Percentiles rank a stretch among this genome's conserved stretches.
Evolutionary conservation across 2,888 invertebrate genomes (phyloP).

Genomic region (Marasmarcha lunaedactyla): DNA sequence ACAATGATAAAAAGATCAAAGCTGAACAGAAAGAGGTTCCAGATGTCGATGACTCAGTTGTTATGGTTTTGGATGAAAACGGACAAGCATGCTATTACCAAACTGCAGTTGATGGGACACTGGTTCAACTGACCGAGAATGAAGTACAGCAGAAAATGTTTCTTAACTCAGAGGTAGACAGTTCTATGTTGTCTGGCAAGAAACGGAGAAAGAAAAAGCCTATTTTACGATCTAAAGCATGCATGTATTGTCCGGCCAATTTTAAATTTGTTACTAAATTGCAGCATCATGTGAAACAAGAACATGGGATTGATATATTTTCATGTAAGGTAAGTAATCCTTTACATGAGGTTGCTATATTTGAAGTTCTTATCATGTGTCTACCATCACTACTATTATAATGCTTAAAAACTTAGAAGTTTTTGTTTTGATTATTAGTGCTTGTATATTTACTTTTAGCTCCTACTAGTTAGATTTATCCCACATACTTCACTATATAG

Average conservation of each 20-base stretch:
- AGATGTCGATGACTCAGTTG: conserved; percentile 19
- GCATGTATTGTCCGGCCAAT: conserved; percentile 39
- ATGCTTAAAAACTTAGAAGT: too few species aligned
- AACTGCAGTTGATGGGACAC: conserved; percentile 19
- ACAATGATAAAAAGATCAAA: conserved; percentile 9
- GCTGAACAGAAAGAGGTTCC: conserved; percentile 17
- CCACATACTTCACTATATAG: too few species aligned
- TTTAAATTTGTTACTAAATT: conserved; percentile 49
- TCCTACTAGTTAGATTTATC: too few species aligned
- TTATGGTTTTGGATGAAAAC: conserved; percentile 32
- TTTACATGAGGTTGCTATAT: too few species aligned
- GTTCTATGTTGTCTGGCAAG: not conserved
- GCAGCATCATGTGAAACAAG: conserved; percentile 42
- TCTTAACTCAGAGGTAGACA: not conserved
- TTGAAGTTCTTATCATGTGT: too few species aligned
- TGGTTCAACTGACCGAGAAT: conserved; percentile 18
- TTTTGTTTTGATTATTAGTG: too few species aligned
- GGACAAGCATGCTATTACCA: conserved; percentile 24
- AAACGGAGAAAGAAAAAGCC: conserved; percentile 33
- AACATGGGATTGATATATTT: conserved; percentile 39
- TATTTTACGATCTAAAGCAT: conserved; percentile 26
- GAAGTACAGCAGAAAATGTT: not conserved
- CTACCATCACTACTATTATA: too few species aligned
- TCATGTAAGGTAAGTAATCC: conserved; percentile 40
- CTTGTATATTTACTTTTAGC: too few species aligned